A percentile compares a stretch with the other conserved stretches of the same genome.
Conservation (phyloP, 2,113 vertebrate genomes). For the Nibea coibor region DNA sequence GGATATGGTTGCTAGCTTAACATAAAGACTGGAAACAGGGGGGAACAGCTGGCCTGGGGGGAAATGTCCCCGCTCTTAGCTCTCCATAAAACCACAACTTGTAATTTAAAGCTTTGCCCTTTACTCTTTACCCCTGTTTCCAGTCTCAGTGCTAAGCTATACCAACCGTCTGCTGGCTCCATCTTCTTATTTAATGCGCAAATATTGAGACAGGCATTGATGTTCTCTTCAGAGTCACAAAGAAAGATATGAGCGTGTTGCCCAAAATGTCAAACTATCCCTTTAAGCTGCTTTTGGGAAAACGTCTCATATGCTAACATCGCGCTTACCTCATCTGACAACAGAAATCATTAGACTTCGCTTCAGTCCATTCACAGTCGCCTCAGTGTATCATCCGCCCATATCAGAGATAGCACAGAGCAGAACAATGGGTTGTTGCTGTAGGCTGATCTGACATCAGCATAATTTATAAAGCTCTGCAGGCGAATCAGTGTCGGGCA, state of each 20-base stretch:
- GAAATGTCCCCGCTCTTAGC: too few relatives aligned
- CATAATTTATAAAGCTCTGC: slow-evolving; percentile 63
- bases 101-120: too few relatives aligned
- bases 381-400: slow-evolving; percentile 20
- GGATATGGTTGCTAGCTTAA: not conserved
- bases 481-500: slow-evolving; percentile 67
- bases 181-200: not conserved
- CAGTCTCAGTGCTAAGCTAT: not conserved
- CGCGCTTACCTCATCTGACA: slow-evolving; percentile 12
- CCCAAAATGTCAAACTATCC: not conserved
- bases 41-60: not conserved
- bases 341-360: not conserved
- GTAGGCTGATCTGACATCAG: slow-evolving; percentile 55
- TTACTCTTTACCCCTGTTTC: not conserved
- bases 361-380: slow-evolving; percentile 2
- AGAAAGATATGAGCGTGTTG: not conserved
- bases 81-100: too few relatives aligned
- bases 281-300: not conserved
- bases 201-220: not conserved
- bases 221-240: not conserved
- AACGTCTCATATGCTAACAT: not conserved
- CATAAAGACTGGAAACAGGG: not conserved
- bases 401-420: slow-evolving; percentile 46
- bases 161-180: not conserved
- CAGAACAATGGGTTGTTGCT: slow-evolving; percentile 46